phyloP scores from a whole-genome alignment of 2,888 invertebrate species.

The Salticus scenicus region DNA sequence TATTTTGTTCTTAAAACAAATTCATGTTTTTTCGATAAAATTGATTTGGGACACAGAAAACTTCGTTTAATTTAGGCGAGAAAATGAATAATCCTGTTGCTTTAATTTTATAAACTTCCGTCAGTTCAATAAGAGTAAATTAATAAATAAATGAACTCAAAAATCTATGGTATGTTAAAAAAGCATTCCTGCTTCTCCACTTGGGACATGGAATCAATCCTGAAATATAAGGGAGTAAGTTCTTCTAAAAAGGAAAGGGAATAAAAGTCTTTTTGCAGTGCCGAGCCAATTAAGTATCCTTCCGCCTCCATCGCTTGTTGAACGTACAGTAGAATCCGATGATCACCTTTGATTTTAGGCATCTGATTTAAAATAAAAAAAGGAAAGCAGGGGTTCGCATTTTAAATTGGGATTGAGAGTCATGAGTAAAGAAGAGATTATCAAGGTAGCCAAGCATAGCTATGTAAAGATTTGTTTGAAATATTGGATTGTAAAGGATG shows the following conservation, averaged over 20 bases:
- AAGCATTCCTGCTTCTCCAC: no score
- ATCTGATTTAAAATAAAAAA: neutral
- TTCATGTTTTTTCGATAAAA: no score
- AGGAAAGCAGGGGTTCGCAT: neutral
- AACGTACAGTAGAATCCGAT: conserved; percentile 6
- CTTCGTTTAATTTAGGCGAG: no score
- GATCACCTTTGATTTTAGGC: neutral
- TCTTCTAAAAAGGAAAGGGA: neutral
- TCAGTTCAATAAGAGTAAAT: no score
- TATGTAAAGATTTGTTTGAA: neutral
- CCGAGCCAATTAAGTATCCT: conserved; percentile 56
- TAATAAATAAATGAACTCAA: no score
- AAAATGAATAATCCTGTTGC: no score
- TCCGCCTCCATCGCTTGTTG: conserved; percentile 19
- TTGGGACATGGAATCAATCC: neutral
- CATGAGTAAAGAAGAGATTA: neutral
- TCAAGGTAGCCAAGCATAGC: neutral
- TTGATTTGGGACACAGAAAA: no score
- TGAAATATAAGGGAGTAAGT: neutral
- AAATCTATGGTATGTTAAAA: no score
- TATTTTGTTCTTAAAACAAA: no score
- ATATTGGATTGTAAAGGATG: neutral
- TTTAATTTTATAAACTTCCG: no score
- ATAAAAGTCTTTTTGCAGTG: conserved; percentile 22
- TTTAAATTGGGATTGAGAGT: conserved; percentile 3